A percentile compares a stretch with the other conserved stretches of the same genome.
Evolutionary conservation across 2,888 invertebrate genomes (phyloP).

Genomic region (Tinea semifulvella): DNA sequence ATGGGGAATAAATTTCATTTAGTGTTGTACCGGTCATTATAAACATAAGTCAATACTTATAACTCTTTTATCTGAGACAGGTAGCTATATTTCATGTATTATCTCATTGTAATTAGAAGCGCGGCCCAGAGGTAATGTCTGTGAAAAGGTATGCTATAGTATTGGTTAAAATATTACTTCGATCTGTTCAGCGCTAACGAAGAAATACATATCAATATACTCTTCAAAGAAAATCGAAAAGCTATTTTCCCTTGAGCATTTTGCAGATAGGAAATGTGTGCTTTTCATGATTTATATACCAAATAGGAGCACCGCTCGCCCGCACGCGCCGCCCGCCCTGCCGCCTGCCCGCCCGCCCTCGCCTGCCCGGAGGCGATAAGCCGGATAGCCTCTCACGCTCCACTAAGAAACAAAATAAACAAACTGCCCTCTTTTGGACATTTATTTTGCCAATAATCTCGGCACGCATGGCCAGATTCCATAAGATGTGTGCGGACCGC

Average conservation of each 20-base stretch:
- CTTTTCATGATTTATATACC: constrained; percentile 60
- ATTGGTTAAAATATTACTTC: too few species aligned
- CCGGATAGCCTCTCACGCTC: constrained; percentile 31
- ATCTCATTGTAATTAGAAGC: too few species aligned
- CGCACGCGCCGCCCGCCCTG: background rate
- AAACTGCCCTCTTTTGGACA: constrained; percentile 38
- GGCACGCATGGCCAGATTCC: constrained; percentile 21
- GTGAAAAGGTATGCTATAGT: too few species aligned
- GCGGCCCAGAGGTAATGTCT: too few species aligned
- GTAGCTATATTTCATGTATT: too few species aligned
- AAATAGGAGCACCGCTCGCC: constrained; percentile 41
- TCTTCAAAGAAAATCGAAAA: constrained; percentile 40
- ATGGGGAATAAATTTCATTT: too few species aligned
- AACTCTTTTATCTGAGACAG: too few species aligned
- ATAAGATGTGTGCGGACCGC: constrained; percentile 2
- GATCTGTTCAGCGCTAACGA: too few species aligned
- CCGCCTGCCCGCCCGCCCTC: constrained; percentile 29
- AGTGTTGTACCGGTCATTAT: too few species aligned
- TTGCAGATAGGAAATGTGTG: constrained; percentile 59
- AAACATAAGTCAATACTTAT: too few species aligned
- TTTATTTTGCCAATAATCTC: constrained; percentile 48
- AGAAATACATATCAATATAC: constrained; percentile 18
- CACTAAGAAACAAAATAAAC: constrained; percentile 59
- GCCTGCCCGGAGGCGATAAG: constrained; percentile 60
- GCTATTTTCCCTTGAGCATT: constrained; percentile 42